Evolutionary conservation across 2,797 vertebrate genomes (phyloP).

Genomic region (Cynopterus sphinx): DNA sequence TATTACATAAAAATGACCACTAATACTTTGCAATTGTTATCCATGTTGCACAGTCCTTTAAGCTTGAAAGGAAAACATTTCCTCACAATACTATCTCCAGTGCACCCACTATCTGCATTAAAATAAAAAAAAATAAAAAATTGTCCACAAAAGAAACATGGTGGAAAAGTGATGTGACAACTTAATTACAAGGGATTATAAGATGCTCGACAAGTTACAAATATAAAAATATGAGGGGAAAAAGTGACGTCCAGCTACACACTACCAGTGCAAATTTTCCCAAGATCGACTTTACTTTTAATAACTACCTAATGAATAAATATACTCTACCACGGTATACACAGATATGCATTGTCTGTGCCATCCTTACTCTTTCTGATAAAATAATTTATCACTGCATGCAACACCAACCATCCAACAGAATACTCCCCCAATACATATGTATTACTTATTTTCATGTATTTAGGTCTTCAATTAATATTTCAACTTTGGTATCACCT

Average conservation of each 20-base stretch:
- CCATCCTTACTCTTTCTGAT: background rate
- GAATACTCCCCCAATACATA: background rate
- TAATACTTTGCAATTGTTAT: slow-evolving; percentile 3
- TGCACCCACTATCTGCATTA: background rate
- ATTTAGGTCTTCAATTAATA: background rate
- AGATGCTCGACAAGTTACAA: background rate
- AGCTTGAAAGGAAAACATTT: background rate
- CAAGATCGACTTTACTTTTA: background rate
- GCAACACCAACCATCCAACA: background rate
- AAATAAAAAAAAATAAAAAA: background rate
- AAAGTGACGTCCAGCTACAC: background rate
- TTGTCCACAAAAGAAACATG: background rate
- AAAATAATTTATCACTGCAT: background rate
- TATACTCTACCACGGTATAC: background rate
- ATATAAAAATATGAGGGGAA: background rate
- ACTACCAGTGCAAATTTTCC: background rate
- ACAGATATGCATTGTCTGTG: background rate
- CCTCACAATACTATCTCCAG: background rate
- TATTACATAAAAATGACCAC: slow-evolving; percentile 23
- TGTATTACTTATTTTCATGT: background rate
- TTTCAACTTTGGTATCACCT: background rate
- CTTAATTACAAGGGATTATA: slow-evolving; percentile 10
- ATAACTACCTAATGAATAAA: background rate
- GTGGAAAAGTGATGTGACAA: background rate
- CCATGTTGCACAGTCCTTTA: background rate